Base-by-base conservation (phyloP, 2,888 invertebrate genomes). In the Ichneumon xanthorius region DNA sequence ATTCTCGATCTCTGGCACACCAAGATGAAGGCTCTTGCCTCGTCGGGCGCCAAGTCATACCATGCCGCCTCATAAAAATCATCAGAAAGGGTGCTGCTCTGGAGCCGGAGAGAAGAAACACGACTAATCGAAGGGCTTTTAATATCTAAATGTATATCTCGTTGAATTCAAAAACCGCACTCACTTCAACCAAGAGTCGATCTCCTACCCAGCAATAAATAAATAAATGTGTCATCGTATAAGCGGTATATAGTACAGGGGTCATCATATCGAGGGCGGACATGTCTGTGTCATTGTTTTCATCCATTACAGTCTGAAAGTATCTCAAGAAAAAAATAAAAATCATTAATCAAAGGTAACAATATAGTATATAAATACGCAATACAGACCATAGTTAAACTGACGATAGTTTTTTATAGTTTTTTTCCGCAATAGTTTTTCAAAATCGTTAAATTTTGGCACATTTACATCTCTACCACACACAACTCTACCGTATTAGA, bases 181-280 rank as follows among this genome's bases (percentile, higher is more conserved):
- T 82, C 37, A 87, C 86, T 70, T 86, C 80, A 22, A 45, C 11
- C 11, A 63, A 16, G 7, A 91, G 87, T 76, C 77, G 76, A 58
- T 91, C 89, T 6, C 90, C 89, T 6, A 89, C 83, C 75, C 89
- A 89, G 68, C 90, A 91, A 78, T 90, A 90, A 37, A 89, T 53
- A 26, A 80, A 91, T 1, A 91, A 45, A 61, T 89, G 88, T 1
- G 80, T 45, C 4, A 88, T 40, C 68, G 50, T 86, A 75, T 0
- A 40, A 11, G 1, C 53, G 61, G 1, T 65, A 63, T 55, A 67
- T 50, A 4, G 55, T 11, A 14, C 63, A 65, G n/a, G 55, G 63
- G 16, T 45, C 30, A 2, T 65, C 63, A 16, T 53, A 70, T 22
- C 45, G 55, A 55, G 2, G 5, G 48, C 1, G 37, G 79, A 40